phyloP scores from a whole-genome alignment of 2,888 invertebrate genomes.

The Euphydryas editha region DNA sequence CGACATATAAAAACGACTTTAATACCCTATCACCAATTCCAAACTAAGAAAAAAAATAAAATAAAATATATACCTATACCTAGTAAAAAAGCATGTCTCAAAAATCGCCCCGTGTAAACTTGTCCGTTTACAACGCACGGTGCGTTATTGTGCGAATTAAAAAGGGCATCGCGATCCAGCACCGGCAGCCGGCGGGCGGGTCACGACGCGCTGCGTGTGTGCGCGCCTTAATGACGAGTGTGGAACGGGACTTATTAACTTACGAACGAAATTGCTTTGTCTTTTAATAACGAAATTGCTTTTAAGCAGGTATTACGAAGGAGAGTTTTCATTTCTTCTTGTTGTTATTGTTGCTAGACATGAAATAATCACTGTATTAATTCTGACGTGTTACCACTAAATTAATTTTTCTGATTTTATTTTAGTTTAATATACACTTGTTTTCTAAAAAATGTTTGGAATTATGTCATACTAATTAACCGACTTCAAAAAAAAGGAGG shows the following conservation, averaged over 20 bases:
- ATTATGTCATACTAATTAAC: no score
- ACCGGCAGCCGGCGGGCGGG: conserved; percentile 56
- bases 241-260: conserved; percentile 37
- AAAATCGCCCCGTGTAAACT: conserved; percentile 44
- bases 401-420: no score
- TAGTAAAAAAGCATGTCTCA: background rate
- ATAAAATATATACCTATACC: no score
- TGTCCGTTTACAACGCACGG: conserved; percentile 46
- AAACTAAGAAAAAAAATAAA: no score
- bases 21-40: no score
- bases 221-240: conserved; percentile 45
- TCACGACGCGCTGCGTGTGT: conserved; percentile 57
- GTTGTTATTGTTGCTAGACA: conserved; percentile 1
- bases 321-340: background rate
- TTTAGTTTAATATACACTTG: no score
- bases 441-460: no score
- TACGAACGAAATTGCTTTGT: conserved; percentile 29
- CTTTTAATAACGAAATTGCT: conserved; percentile 37
- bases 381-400: no score
- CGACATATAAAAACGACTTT: no score
- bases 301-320: conserved; percentile 15
- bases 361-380: background rate
- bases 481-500: no score
- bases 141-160: conserved; percentile 74
- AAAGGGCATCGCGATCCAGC: conserved; percentile 60